Evolutionary conservation across 2,797 vertebrate genomes (phyloP).

Genomic region (Molossus alvarezi): DNA sequence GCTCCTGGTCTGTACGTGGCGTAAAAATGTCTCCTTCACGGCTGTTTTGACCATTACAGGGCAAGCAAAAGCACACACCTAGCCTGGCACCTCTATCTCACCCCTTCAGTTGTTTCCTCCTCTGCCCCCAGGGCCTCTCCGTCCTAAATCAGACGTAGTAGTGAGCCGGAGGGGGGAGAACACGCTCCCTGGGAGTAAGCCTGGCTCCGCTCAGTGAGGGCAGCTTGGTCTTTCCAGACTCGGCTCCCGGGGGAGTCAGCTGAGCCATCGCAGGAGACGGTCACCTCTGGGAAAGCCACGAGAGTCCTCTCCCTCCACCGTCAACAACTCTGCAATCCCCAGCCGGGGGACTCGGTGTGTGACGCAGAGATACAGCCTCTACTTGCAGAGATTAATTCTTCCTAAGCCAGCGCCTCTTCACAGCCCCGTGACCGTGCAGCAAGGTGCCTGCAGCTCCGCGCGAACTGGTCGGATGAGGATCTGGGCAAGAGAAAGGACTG

Average conservation of each 20-base stretch:
- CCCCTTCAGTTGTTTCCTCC: not conserved
- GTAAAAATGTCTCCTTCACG: not conserved
- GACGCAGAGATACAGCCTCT: not conserved
- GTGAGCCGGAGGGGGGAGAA: no score
- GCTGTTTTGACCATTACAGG: not conserved
- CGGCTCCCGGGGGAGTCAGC: not conserved
- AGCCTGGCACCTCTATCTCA: not conserved
- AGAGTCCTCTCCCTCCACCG: not conserved
- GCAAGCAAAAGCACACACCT: not conserved
- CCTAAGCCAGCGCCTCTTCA: not conserved
- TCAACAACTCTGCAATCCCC: not conserved
- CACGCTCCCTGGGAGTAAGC: not conserved
- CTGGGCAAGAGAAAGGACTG: slow-evolving; percentile 64
- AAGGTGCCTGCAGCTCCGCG: slow-evolving; percentile 7
- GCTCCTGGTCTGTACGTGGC: not conserved
- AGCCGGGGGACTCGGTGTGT: not conserved
- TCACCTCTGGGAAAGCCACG: not conserved
- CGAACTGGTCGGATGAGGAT: slow-evolving; percentile 64
- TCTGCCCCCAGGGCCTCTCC: not conserved
- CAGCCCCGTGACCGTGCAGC: slow-evolving; percentile 37
- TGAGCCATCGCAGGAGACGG: not conserved
- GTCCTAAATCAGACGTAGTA: not conserved
- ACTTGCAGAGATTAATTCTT: slow-evolving; percentile 3
- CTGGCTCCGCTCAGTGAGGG: not conserved
- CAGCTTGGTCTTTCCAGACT: not conserved